These are phyloP conservation scores for Ctenodactylus gundi DNA, from an alignment of 2,113 vertebrate genomes.

Conservation along the genomic window DNA sequence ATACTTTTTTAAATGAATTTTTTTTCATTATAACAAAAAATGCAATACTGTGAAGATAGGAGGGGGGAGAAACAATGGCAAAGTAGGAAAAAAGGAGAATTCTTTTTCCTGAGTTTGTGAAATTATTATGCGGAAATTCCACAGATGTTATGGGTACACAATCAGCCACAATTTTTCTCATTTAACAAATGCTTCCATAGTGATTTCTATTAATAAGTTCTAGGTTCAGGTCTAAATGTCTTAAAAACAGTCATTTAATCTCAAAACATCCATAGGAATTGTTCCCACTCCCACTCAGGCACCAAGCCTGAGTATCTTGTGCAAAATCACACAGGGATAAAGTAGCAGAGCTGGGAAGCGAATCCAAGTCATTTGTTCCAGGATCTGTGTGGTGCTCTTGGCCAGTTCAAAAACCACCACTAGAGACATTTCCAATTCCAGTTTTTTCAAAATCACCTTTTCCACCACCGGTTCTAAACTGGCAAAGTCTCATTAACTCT, in stretches of 20 bases:
- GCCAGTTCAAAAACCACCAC: neutral
- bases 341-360: neutral
- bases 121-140: neutral
- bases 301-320: neutral
- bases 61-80: too few relatives aligned
- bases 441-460: neutral
- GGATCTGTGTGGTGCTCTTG: neutral
- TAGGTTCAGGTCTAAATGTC: neutral
- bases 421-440: neutral
- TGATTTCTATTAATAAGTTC: neutral
- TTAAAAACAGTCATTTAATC: neutral
- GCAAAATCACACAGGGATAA: neutral
- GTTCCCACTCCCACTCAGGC: neutral
- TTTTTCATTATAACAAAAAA: conserved; percentile 16
- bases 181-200: neutral
- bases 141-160: neutral
- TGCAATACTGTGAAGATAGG: neutral
- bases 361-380: neutral
- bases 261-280: neutral
- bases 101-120: neutral
- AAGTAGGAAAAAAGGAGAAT: neutral
- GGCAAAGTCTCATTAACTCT: neutral
- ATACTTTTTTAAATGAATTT: neutral
- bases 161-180: neutral
- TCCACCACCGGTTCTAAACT: neutral